Evolutionary conservation across 2,888 invertebrate genomes (phyloP), one percentile per base, ranked within the genome.

Genomic region (Polia nebulosa): DNA sequence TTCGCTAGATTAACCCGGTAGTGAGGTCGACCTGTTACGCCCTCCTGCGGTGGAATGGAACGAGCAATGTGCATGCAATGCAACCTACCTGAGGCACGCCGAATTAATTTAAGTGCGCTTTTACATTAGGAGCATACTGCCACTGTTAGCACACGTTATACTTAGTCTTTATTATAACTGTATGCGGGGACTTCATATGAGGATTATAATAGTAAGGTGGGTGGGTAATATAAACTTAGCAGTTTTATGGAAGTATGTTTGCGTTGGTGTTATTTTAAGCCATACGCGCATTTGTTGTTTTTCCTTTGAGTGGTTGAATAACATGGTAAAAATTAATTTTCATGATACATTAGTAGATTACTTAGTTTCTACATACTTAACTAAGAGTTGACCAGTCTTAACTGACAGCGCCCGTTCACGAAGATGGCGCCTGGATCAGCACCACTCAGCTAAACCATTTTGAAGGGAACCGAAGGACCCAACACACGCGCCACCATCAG

Each of bases 1-100:
- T 85, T 82, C 72, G 69, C 77, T 80, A 76, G 85, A 82, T 83
- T 90, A 90, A 91, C 90, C 90, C 87, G 87, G 85, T 85, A 89
- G 88, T 85, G 83, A 88, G 90, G 89, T 87, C 90, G 89, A 91
- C 92, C 89, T 92, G 92, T 92, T 92, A 93, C 92, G 91, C 93
- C 93, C 92, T 87, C 79, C 69, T 82, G 74, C 77, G 57, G 62
- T 73, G 74, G 64, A 77, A 81, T 80, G 79, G 88, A 93, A 93
- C 88, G 91, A 88, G 89, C 87, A 66, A 78, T 81, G 74, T 86
- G 87, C 93, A 93, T 94, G 93, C 92, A 89, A 93, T 80, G 86
- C 77, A 87, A 87, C 82, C 84, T 67, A 71, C 74, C 67, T 83
- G 74, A 75, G 78, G 76, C 75, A 80, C 78, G 81, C 81, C 78